Percentiles rank a stretch among this genome's conserved stretches.
phyloP scores from a whole-genome alignment of 2,113 vertebrate genomes.

The Odontophorus gujanensis region DNA sequence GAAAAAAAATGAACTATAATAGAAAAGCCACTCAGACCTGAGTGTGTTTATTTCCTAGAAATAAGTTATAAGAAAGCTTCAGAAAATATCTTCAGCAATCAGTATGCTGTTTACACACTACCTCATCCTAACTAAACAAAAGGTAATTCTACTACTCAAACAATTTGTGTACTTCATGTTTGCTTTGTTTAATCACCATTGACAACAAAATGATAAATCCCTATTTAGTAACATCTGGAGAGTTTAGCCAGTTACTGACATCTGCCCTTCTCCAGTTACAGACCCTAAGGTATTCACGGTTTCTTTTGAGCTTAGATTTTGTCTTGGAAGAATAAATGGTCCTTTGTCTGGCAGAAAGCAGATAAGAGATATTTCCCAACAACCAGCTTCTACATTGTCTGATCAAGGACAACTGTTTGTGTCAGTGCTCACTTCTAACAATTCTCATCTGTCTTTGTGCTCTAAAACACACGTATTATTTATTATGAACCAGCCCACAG shows the following conservation, averaged over 20 bases:
- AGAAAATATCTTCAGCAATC: neutral
- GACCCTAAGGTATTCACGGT: neutral
- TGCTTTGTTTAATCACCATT: neutral
- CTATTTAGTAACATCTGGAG: neutral
- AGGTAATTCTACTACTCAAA: neutral
- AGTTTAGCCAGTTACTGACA: neutral
- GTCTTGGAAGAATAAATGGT: neutral
- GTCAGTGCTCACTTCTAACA: neutral
- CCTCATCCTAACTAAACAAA: neutral
- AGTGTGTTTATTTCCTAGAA: neutral
- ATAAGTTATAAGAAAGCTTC: neutral
- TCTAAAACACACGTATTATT: fast-evolving
- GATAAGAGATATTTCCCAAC: neutral
- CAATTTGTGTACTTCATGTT: neutral
- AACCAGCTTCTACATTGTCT: neutral
- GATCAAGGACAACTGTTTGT: neutral
- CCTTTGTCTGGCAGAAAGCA: neutral
- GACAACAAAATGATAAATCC: neutral
- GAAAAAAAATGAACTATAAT: neutral
- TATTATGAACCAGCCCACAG: neutral
- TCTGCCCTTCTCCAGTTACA: neutral
- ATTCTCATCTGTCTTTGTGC: neutral
- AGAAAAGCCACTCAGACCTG: neutral
- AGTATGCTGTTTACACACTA: neutral
- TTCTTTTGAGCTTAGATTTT: neutral